Conservation (phyloP, 2,113 vertebrate genomes). For the Cromileptes altivelis region DNA sequence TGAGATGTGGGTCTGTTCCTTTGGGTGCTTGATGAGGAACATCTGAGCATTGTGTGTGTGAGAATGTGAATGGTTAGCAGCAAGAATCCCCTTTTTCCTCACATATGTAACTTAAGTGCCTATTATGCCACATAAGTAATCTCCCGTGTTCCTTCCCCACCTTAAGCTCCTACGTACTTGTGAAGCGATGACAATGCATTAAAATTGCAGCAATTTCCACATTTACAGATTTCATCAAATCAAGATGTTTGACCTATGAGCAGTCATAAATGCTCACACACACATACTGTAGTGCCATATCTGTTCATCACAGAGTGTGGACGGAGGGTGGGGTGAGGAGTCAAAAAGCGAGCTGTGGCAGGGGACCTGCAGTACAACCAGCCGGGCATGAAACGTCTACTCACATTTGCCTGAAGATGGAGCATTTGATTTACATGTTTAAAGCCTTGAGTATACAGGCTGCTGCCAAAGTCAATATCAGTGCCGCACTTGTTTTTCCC, state of each 20-base stretch:
- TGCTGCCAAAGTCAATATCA: conserved; percentile 94
- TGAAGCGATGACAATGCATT: conserved; percentile 75
- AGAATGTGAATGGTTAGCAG: conserved; percentile 3
- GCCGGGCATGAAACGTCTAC: conserved; percentile 84
- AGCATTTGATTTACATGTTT: conserved; percentile 88
- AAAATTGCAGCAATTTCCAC: conserved; percentile 68
- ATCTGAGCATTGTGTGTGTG: conserved; percentile 48
- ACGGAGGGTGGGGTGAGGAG: conserved; percentile 34
- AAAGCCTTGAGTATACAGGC: conserved; percentile 83
- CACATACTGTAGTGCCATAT: conserved; percentile 52
- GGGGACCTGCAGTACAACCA: conserved; percentile 68
- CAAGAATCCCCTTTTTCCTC: conserved; percentile 27
- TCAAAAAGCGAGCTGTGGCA: conserved; percentile 68
- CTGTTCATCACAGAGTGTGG: conserved; percentile 47
- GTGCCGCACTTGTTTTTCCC: conserved; percentile 90
- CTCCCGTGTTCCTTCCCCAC: conserved; percentile 15
- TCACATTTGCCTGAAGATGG: conserved; percentile 85
- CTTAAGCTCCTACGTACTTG: conserved; percentile 16
- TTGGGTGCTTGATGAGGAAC: conserved; percentile 61
- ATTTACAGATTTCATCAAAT: conserved; percentile 82
- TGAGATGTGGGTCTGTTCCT: conserved; percentile 54
- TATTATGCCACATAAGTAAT: conserved; percentile 41
- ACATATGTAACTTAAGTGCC: conserved; percentile 48
- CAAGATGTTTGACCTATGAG: conserved; percentile 66
- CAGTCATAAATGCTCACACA: neutral